Evolutionary conservation across 2,888 invertebrate genomes (phyloP), one percentile per base, ranked within the genome.

Genomic region (Rhynchonema sp.): DNA sequence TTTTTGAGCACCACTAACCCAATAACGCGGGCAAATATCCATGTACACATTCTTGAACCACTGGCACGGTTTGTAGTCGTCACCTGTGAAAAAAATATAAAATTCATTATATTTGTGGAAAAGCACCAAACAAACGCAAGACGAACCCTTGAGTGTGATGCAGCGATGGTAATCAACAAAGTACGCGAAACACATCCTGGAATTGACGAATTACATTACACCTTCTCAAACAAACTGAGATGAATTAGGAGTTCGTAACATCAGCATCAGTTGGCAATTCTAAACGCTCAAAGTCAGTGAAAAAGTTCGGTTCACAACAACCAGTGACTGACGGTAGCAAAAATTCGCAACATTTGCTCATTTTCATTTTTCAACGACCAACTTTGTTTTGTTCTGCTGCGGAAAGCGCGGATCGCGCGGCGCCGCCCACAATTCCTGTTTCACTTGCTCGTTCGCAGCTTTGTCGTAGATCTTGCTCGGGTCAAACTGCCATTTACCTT

Each of bases 31-130:
- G 65, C 71, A 71, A 65, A 71, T 65, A 62, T 72, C 71, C 66
- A 67, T 68, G 68, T 71, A 71, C 59, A 72, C 71, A 62, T 71
- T 71, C 62, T 69, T 68, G 68, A 71, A 71, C 66, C 69, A 71
- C 64, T 70, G 66, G 67, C 70, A 69, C 56, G 71, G 71, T 60
- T 66, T 64, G 65, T 71, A 72, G 62, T 71, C 71, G 58, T 66
- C 66, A 61, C 71, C 71, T 71, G n/a, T n/a, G n/a, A n/a, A n/a
- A n/a, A n/a, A n/a, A 71, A 71, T 61, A 71, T n/a, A n/a, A n/a
- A n/a, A n/a, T n/a, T n/a, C n/a, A n/a, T n/a, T n/a, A n/a, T n/a
- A n/a, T n/a, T n/a, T n/a, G n/a, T n/a, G n/a, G n/a, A n/a, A n/a
- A n/a, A n/a, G n/a, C n/a, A n/a, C n/a, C n/a, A n/a, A n/a, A n/a